These are phyloP conservation scores for Pluvianellus socialis DNA, from an alignment of 2,113 vertebrate species.

Conservation along the genomic window DNA sequence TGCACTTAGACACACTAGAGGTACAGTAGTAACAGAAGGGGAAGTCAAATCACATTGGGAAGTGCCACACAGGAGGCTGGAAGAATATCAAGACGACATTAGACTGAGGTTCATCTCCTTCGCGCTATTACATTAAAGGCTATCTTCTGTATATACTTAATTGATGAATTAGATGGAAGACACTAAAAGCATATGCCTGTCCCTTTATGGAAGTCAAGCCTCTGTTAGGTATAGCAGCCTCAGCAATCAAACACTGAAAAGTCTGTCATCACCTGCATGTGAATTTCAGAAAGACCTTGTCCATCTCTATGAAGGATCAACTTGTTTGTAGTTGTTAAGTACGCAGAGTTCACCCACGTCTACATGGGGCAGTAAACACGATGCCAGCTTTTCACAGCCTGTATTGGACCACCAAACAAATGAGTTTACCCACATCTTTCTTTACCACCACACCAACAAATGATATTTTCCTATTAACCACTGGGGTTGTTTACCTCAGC, in stretches of 20 bases:
- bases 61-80: not conserved
- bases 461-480: not conserved
- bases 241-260: not conserved
- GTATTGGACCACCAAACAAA: not conserved
- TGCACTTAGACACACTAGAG: not conserved
- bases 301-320: not conserved
- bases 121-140: not conserved
- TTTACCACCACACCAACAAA: not conserved
- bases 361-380: fast-evolving
- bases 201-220: not conserved
- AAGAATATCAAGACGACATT: not conserved
- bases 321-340: not conserved
- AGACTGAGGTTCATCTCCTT: not conserved
- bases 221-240: not conserved
- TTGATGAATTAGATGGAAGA: not conserved
- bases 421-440: not conserved
- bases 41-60: not conserved
- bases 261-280: not conserved
- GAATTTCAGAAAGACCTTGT: not conserved
- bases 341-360: not conserved
- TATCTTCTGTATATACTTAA: not conserved
- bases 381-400: not conserved
- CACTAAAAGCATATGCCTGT: not conserved
- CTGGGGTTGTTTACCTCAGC: not conserved
- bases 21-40: not conserved